Evolutionary conservation across 2,888 invertebrate genomes (phyloP).

Genomic region (Hecatera dysodea): DNA sequence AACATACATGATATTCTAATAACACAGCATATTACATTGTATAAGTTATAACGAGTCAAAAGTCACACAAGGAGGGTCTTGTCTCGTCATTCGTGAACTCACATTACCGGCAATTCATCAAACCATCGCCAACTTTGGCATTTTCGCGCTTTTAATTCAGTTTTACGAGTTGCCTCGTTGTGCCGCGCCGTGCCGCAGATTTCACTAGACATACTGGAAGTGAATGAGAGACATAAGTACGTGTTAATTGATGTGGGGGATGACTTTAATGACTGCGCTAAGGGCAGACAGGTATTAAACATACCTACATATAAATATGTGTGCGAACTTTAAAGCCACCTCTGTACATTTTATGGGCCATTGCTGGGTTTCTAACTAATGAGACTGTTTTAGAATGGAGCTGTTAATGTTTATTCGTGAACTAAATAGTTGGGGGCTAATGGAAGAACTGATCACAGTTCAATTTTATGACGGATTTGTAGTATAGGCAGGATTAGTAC

Average conservation of each 20-base stretch:
- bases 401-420: constrained; percentile 38
- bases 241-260: constrained; percentile 56
- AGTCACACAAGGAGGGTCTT: constrained; percentile 64
- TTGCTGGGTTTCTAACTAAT: constrained; percentile 49
- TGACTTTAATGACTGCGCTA: constrained; percentile 51
- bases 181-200: constrained; percentile 35
- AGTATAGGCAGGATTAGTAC: background rate
- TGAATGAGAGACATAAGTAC: constrained; percentile 50
- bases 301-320: constrained; percentile 15
- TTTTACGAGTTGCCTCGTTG: constrained; percentile 67
- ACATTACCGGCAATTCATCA: constrained; percentile 85
- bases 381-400: constrained; percentile 42
- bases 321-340: constrained; percentile 7
- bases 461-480: constrained; percentile 24
- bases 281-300: constrained; percentile 35
- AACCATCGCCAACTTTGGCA: constrained; percentile 75
- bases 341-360: constrained; percentile 40
- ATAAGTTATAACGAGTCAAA: constrained; percentile 73
- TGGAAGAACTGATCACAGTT: constrained; percentile 18
- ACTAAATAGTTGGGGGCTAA: constrained; percentile 37
- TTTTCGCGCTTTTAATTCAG: constrained; percentile 81
- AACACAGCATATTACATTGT: constrained; percentile 46
- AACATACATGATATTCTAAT: constrained; percentile 41
- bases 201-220: constrained; percentile 42
- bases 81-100: constrained; percentile 63